Base-by-base conservation (phyloP, 2,113 vertebrate species). In the Phalacrocorax brasilianus region DNA sequence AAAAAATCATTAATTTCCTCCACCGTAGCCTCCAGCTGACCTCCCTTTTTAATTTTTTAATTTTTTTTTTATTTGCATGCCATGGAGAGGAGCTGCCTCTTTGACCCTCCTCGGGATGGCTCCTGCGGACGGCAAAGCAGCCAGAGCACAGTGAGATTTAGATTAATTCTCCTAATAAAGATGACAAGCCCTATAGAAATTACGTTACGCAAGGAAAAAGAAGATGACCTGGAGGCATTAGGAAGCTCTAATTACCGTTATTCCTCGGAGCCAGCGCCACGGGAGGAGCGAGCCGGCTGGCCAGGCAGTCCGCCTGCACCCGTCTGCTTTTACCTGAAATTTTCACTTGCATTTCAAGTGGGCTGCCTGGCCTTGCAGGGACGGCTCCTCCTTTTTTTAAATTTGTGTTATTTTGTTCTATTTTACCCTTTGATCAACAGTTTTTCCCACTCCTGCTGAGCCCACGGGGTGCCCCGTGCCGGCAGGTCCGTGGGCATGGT, bases 131-230 rank as follows among this genome's bases (percentile, higher is more conserved):
- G 9, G 82, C 79, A 9, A 21, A 91, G 83, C 30, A 5, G 35
- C 88, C 85, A 85, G 95, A 88, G 62, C 82, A 11, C 28, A 2
- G 70, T 2, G 3, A 49, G 79, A 58, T 55, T 59, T 12, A 81
- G 79, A 94, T 96, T 96, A 86, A 92, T 96, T 92, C 80, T 63
- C 53, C 87, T 58, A 71, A 89, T 96, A 79, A 84, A 89, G 52
- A 88, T 1, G 2, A 86, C 85, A 62, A 91, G 52, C 65, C 68
- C 86, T 71, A 13, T 33, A 75, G 92, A 95, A 97, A 97, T 94
- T 22, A 42, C 4, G 58, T 94, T 93, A 94, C 1, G 1, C 77
- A 3, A 85, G 89, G 95, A 65, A 94, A 92, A 91, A 49, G 56
- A 24, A 68, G 63, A 85, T 10, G 79, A 72, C 72, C 90, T 3